Conservation (phyloP, 2,113 vertebrate species). For the Alces alces region DNA sequence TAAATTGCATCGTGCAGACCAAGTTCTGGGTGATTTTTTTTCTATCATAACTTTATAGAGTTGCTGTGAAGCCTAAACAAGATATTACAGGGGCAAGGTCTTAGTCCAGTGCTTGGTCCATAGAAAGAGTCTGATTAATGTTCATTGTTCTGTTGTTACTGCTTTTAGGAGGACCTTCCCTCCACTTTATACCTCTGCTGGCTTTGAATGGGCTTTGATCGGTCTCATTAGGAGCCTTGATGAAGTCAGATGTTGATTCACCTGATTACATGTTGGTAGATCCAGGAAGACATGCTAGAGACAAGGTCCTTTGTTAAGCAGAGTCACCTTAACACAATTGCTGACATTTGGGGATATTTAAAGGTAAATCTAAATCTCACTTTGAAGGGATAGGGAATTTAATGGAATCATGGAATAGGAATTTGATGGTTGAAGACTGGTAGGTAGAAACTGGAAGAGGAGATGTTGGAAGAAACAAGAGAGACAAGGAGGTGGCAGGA, state of each 20-base stretch:
- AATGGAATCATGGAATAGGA: neutral
- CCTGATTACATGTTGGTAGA: neutral
- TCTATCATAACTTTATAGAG: neutral
- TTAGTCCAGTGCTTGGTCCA: too few species aligned
- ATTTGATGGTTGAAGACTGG: neutral
- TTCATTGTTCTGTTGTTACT: neutral
- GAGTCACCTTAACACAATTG: neutral
- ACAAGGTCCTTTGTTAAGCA: neutral
- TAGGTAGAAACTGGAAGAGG: neutral
- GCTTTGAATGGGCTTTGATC: neutral
- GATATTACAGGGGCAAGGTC: neutral
- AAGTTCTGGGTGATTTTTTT: neutral
- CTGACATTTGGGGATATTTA: neutral
- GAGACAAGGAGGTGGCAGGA: neutral
- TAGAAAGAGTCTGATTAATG: neutral
- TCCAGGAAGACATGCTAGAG: neutral
- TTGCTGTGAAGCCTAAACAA: neutral
- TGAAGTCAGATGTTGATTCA: neutral
- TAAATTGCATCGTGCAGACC: neutral
- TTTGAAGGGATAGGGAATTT: neutral
- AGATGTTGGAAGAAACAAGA: neutral
- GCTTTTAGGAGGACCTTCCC: neutral
- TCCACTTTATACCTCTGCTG: neutral
- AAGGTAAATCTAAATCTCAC: neutral
- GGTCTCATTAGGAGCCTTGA: neutral